phyloP scores from a whole-genome alignment of 2,797 vertebrate genomes.

The Gymnothorax javanicus region DNA sequence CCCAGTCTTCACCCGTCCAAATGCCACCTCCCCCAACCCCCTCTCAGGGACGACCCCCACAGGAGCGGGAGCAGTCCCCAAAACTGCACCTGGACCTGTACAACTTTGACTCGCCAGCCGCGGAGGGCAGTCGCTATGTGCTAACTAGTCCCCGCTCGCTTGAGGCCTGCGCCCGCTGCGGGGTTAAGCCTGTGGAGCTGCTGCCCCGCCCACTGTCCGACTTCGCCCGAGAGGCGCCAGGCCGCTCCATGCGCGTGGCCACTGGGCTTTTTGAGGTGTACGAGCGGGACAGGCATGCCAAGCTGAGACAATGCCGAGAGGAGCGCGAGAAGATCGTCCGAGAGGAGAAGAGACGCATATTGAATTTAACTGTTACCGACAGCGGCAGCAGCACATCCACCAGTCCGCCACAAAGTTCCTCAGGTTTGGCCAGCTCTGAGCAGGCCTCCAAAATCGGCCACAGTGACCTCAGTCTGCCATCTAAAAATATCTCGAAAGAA shows the following conservation, averaged over 20 bases:
- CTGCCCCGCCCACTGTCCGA: slow-evolving; percentile 82
- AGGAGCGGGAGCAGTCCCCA: slow-evolving; percentile 68
- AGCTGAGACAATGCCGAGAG: slow-evolving; percentile 88
- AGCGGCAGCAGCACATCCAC: slow-evolving; percentile 49
- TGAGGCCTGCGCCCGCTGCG: slow-evolving; percentile 92
- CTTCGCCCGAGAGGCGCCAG: slow-evolving; percentile 88
- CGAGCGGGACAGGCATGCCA: slow-evolving; percentile 85
- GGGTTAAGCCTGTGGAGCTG: slow-evolving; percentile 93
- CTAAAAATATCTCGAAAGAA: slow-evolving; percentile 54
- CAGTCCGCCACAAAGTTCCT: slow-evolving; percentile 53
- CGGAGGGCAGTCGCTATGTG: slow-evolving; percentile 95
- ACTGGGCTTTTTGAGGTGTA: slow-evolving; percentile 90
- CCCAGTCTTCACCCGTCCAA: slow-evolving; percentile 24
- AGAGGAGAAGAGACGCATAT: slow-evolving; percentile 87
- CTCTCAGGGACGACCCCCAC: slow-evolving; percentile 37
- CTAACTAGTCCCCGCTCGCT: slow-evolving; percentile 93
- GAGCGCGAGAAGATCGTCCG: slow-evolving; percentile 89
- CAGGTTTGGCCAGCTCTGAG: slow-evolving; percentile 39
- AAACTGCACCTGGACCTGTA: slow-evolving; percentile 92
- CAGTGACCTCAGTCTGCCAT: slow-evolving; percentile 34
- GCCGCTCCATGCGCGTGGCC: slow-evolving; percentile 90
- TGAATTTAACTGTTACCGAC: slow-evolving; percentile 66
- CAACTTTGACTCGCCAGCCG: slow-evolving; percentile 89
- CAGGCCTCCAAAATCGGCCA: slow-evolving; percentile 51
- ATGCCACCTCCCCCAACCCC: slow-evolving; percentile 26